Base-by-base conservation (phyloP, 2,113 vertebrate species). In the Sialia sialis region DNA sequence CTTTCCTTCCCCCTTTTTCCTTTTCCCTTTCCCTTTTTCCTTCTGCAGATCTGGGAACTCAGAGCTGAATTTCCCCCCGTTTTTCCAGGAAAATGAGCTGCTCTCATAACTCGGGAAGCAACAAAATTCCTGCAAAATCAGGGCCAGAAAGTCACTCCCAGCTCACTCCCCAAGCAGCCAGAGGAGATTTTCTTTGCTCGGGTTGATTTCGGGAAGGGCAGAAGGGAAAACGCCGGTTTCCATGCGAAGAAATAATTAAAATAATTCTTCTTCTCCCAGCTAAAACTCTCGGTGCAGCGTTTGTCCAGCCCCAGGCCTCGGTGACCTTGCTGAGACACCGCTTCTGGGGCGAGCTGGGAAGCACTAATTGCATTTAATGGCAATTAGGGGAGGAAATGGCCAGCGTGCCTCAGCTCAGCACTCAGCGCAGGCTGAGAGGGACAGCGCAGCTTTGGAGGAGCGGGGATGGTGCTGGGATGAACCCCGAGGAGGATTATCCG, bases 81-180 rank as follows among this genome's bases (percentile, higher is more conserved):
- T 22, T 26, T 62, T n/a, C 18, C 49, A 78, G 30, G 2, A 23
- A 6, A 75, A 82, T 5, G 5, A 68, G 39, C 32, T 25, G 29
- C 48, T 85, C 16, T 68, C 30, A 2, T 22, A 19, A 44, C 15
- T 13, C 6, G 4, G 18, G 25, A 9, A 75, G 59, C 14, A 39
- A 25, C 1, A 9, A 63, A 86, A 73, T 52, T n/a, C 44, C 44
- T 27, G 30, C 16, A 72, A 36, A 79, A 72, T 1, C 14, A 55
- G 70, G 41, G 22, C 16, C 29, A 62, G 46, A 4, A 34, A 54
- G 23, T 7, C 22, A 5, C n/a, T 3, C 7, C 16, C 66, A 23
- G n/a, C 55, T 81, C 38, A 4, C 0, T 3, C 12, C 5, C 17
- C 5, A 4, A 16, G 52, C 1, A 0, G 18, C 64, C 41, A 10